A percentile compares a stretch with the other conserved stretches of the same genome.
Evolutionary conservation across 1,140 invertebrate genomes (phyloP).

Genomic region (Frieseomelitta varia): DNA sequence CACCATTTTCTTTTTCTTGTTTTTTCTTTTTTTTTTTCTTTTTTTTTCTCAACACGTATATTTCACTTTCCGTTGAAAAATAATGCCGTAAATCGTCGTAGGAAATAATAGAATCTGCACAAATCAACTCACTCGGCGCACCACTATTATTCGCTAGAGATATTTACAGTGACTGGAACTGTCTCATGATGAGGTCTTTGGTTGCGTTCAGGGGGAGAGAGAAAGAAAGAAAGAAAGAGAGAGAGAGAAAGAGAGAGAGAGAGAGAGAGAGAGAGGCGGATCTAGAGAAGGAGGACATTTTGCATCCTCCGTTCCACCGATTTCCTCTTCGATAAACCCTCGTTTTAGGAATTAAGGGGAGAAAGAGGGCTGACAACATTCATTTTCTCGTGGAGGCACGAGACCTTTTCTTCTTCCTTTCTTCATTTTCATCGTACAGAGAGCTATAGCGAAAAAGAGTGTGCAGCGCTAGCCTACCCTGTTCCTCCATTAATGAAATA

Average conservation of each 20-base stretch:
- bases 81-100: constrained; percentile 79
- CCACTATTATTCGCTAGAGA: constrained; percentile 75
- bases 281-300: neutral
- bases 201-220: constrained; percentile 2
- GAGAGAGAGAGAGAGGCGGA: neutral
- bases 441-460: constrained; percentile 75
- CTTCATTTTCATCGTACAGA: constrained; percentile 38
- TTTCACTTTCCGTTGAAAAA: constrained; percentile 81
- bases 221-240: neutral
- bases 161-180: constrained; percentile 74
- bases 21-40: too few relatives aligned
- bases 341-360: neutral
- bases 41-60: constrained; percentile 79
- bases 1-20: constrained; percentile 66
- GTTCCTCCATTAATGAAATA: constrained; percentile 77
- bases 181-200: constrained; percentile 50
- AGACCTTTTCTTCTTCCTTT: too few relatives aligned
- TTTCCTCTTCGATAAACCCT: constrained; percentile 6
- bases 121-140: constrained; percentile 79
- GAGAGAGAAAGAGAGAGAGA: neutral
- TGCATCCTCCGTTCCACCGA: neutral
- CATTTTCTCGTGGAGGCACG: neutral
- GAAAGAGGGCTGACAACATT: neutral
- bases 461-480: constrained; percentile 79
- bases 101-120: constrained; percentile 81